Percentiles rank a stretch among this genome's conserved stretches.
Evolutionary conservation across 2,888 invertebrate genomes (phyloP).

Genomic region (Polietes domitor): DNA sequence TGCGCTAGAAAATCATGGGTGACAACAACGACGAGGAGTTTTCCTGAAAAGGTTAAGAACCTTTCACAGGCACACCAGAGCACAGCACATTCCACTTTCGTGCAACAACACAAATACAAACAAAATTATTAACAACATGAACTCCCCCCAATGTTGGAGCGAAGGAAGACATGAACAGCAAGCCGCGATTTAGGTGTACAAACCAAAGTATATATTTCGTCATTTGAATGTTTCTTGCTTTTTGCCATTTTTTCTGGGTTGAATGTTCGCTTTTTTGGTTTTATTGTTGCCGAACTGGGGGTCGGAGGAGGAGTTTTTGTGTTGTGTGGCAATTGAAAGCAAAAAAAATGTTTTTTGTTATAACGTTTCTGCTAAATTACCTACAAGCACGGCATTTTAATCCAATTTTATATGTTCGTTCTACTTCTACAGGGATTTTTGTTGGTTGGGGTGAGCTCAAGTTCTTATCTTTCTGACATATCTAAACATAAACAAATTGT

Average conservation of each 20-base stretch:
- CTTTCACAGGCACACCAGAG: slow-evolving; percentile 37
- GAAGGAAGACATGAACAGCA: not conserved
- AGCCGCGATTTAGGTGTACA: slow-evolving; percentile 31
- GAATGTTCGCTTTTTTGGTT: slow-evolving; percentile 34
- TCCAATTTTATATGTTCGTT: not conserved
- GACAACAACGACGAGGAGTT: not conserved
- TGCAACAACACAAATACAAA: not conserved
- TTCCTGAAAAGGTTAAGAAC: slow-evolving; percentile 50
- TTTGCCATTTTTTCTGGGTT: slow-evolving; percentile 43
- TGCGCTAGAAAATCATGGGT: no score
- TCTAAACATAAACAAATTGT: not conserved
- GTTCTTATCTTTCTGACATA: not conserved
- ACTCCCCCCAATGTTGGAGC: not conserved
- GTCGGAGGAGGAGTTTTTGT: not conserved
- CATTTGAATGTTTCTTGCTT: not conserved
- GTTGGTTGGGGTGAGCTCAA: no score
- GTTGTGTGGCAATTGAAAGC: slow-evolving; percentile 25
- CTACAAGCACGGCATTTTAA: slow-evolving; percentile 38
- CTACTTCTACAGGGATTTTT: not conserved
- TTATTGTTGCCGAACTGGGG: not conserved
- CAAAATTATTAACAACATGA: not conserved
- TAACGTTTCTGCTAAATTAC: slow-evolving; percentile 21
- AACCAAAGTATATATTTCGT: not conserved
- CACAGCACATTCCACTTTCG: not conserved
- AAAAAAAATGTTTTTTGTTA: slow-evolving; percentile 27